phyloP scores from a whole-genome alignment of 37 sponge, comb jelly and placozoan genomes.

The Corticium candelabrum region DNA sequence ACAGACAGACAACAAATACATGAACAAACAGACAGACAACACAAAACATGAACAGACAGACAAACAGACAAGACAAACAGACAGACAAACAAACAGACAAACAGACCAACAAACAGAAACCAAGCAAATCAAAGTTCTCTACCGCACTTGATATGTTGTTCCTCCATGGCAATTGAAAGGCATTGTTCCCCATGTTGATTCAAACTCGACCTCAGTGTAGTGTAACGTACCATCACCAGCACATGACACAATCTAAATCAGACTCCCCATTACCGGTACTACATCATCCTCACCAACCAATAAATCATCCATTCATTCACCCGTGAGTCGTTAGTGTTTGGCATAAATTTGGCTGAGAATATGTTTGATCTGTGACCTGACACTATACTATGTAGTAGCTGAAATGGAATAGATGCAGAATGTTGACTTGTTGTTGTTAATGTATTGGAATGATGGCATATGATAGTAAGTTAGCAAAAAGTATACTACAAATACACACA shows the following conservation, averaged over 20 bases:
- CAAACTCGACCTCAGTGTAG: slow-evolving; percentile 37
- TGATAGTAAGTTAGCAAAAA: too few relatives aligned
- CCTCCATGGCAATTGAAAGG: slow-evolving; percentile 59
- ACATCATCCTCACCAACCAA: slow-evolving; percentile 14
- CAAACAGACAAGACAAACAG: too few relatives aligned
- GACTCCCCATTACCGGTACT: neutral
- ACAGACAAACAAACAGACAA: too few relatives aligned
- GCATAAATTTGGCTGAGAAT: slow-evolving; percentile 79
- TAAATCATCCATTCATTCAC: too few relatives aligned
- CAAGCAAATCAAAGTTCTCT: too few relatives aligned
- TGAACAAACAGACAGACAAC: too few relatives aligned
- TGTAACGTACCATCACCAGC: slow-evolving; percentile 73
- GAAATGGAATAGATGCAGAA: neutral
- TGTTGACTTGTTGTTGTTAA: too few relatives aligned
- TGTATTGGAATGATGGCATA: too few relatives aligned
- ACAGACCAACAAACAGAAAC: too few relatives aligned
- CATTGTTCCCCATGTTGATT: slow-evolving; percentile 32
- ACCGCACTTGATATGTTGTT: slow-evolving; percentile 61
- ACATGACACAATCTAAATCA: slow-evolving; percentile 51
- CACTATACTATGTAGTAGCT: slow-evolving; percentile 20
- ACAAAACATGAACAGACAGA: too few relatives aligned
- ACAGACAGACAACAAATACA: too few relatives aligned
- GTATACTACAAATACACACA: too few relatives aligned
- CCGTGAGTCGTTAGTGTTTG: slow-evolving; percentile 25
- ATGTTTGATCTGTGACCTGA: slow-evolving; percentile 69